phyloP scores from a whole-genome alignment of 2,797 vertebrate species.

The Typhlichthys eigenmanni region DNA sequence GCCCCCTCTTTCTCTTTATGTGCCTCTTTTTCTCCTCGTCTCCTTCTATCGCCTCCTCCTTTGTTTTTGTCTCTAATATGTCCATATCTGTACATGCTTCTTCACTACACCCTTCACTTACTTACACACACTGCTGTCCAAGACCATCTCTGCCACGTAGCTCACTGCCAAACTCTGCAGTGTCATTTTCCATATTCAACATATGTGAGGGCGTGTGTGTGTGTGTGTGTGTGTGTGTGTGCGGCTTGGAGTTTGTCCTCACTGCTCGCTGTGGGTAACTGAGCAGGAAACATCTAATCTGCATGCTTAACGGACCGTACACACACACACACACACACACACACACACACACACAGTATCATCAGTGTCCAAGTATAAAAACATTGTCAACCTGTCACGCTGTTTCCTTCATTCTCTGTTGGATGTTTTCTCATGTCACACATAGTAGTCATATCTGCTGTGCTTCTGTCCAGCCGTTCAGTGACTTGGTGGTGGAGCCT shows the following conservation, averaged over 20 bases:
- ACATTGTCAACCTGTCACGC: too few relatives aligned
- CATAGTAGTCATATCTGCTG: too few relatives aligned
- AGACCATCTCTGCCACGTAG: slow-evolving; percentile 41
- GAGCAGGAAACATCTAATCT: slow-evolving; percentile 71
- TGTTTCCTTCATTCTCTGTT: too few relatives aligned
- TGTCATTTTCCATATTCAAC: slow-evolving; percentile 52
- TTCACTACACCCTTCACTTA: neutral
- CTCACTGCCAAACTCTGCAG: slow-evolving; percentile 44
- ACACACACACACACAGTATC: slow-evolving; percentile 7
- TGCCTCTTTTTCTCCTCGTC: neutral
- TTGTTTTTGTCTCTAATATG: neutral
- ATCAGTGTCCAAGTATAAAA: neutral
- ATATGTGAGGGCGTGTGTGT: slow-evolving; percentile 7
- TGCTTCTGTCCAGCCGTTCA: too few relatives aligned
- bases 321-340: slow-evolving; percentile 15
- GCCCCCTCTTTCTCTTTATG: neutral
- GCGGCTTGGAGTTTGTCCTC: slow-evolving; percentile 56
- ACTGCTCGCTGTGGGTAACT: slow-evolving; percentile 54
- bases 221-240: slow-evolving; percentile 11
- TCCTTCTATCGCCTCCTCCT: neutral
- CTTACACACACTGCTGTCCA: slow-evolving; percentile 10
- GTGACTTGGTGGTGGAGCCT: too few relatives aligned
- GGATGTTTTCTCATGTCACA: too few relatives aligned
- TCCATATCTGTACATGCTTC: too few relatives aligned
- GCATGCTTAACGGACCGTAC: slow-evolving; percentile 35